Evolutionary conservation across 2,797 vertebrate genomes (phyloP).

Genomic region (Tiaroga cobitis): DNA sequence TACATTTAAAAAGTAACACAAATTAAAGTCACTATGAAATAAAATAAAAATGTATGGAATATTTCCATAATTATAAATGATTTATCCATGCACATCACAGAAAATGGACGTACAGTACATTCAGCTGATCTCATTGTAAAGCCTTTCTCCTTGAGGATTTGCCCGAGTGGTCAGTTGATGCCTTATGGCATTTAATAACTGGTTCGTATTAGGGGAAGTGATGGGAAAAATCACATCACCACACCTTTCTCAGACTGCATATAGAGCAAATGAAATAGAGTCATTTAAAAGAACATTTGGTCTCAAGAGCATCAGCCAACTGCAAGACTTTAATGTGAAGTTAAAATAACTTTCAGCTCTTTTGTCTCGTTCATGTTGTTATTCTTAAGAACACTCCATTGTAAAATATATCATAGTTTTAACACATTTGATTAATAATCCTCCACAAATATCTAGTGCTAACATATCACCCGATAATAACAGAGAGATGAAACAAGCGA

Average conservation of each 20-base stretch:
- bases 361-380: background rate
- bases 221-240: constrained; percentile 7
- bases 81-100: background rate
- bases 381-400: background rate
- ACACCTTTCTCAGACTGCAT: background rate
- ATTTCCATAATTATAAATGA: background rate
- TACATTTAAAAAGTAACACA: background rate
- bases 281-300: background rate
- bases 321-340: background rate
- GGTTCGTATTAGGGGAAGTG: constrained; percentile 9
- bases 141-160: background rate
- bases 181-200: constrained; percentile 4
- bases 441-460: constrained; percentile 1
- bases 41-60: background rate
- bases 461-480: background rate
- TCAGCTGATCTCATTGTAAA: background rate
- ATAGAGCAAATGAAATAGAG: background rate
- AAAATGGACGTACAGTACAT: background rate
- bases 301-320: background rate
- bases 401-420: background rate
- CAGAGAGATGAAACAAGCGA: background rate
- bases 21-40: background rate
- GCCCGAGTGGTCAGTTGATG: background rate
- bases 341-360: background rate
- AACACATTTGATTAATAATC: background rate